phyloP scores from a whole-genome alignment of 2,113 vertebrate genomes.

The Lophius piscatorius region DNA sequence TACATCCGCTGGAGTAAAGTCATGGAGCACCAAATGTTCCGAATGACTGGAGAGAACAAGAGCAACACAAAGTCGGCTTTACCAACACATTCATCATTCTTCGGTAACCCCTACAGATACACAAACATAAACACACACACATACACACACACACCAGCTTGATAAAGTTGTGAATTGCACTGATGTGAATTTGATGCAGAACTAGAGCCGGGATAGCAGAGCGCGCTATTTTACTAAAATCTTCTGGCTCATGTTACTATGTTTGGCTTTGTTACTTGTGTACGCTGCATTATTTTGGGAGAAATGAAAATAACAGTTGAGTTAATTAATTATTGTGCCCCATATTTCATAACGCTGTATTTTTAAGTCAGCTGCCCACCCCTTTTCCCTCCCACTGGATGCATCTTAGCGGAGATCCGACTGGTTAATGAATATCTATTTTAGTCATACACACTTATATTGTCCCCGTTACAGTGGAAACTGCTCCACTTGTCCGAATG shows the following conservation, averaged over 20 bases:
- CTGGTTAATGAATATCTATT: constrained; percentile 61
- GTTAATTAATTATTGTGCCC: constrained; percentile 30
- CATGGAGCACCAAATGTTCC: constrained; percentile 71
- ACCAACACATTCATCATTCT: constrained; percentile 79
- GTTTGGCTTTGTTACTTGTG: neutral
- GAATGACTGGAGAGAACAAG: constrained; percentile 72
- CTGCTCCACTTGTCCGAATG: constrained; percentile 62
- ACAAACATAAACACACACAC: no score
- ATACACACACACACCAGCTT: neutral
- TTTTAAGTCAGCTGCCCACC: constrained; percentile 10
- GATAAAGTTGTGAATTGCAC: constrained; percentile 18
- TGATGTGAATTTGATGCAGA: constrained; percentile 51
- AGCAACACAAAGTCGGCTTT: constrained; percentile 69
- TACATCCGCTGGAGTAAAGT: constrained; percentile 67
- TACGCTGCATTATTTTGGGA: neutral
- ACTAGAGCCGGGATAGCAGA: constrained; percentile 25
- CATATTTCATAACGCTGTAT: constrained; percentile 22
- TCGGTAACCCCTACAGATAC: constrained; percentile 13
- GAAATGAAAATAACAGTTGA: constrained; percentile 26
- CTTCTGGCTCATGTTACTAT: neutral
- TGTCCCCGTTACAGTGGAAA: constrained; percentile 62
- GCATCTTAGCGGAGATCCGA: constrained; percentile 25
- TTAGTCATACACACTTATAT: constrained; percentile 47
- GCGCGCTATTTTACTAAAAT: constrained; percentile 31
- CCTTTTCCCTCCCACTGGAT: constrained; percentile 3